These are phyloP conservation scores for Stenotaenia linearis DNA, from an alignment of 2,888 invertebrate species.

Conservation along the genomic window DNA sequence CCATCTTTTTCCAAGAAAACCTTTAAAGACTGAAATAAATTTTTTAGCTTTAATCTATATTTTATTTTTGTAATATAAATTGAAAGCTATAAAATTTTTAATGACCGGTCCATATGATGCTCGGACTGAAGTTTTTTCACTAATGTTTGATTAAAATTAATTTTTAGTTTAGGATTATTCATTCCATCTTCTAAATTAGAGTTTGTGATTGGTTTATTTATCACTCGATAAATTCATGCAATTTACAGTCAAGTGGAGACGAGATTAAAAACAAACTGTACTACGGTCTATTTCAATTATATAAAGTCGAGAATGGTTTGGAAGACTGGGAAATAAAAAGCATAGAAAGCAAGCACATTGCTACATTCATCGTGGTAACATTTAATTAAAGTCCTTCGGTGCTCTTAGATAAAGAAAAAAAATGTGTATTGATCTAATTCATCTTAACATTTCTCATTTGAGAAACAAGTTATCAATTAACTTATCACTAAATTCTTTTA, in stretches of 20 bases:
- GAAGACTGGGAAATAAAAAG: not conserved
- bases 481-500: not conserved
- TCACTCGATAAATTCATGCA: too few species aligned
- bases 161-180: too few species aligned
- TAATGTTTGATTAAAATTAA: too few species aligned
- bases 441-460: not conserved
- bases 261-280: too few species aligned
- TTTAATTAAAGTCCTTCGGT: not conserved
- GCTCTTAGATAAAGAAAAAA: not conserved
- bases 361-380: not conserved
- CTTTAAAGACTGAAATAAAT: too few species aligned
- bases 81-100: not conserved
- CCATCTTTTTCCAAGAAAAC: too few species aligned
- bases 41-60: too few species aligned
- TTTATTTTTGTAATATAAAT: not conserved
- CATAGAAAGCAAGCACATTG: not conserved
- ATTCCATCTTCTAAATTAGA: too few species aligned
- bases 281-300: not conserved
- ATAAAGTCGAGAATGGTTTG: not conserved
- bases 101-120: not conserved
- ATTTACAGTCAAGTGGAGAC: too few species aligned
- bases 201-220: too few species aligned
- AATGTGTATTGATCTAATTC: not conserved
- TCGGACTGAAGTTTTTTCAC: not conserved
- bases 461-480: conserved; percentile 7